phyloP scores from a whole-genome alignment of 2,113 vertebrate species.

The Junco hyemalis region DNA sequence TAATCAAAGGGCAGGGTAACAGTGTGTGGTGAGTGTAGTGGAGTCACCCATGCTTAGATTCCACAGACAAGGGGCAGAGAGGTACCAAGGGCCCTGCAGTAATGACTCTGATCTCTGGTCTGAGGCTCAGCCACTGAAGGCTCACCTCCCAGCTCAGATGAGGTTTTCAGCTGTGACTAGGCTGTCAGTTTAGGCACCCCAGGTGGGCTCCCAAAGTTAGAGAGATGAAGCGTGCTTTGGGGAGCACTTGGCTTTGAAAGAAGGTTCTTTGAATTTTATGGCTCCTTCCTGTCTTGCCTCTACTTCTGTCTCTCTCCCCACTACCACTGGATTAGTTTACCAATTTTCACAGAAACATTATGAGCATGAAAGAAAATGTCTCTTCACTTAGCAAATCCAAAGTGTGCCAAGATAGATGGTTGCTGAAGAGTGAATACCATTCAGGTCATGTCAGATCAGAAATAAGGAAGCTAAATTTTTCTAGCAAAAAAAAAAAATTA shows the following conservation, averaged over 20 bases:
- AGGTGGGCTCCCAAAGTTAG: neutral
- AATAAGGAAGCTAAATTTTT: neutral
- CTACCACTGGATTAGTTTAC: neutral
- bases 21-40: fast-evolving
- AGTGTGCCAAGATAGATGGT: neutral
- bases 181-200: neutral
- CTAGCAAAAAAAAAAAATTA: neutral
- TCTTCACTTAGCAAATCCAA: neutral
- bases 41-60: neutral
- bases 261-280: neutral
- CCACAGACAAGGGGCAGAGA: neutral
- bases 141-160: neutral
- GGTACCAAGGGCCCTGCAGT: fast-evolving
- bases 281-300: neutral
- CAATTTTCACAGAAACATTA: neutral
- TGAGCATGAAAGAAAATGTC: neutral
- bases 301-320: neutral
- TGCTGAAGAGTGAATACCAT: neutral
- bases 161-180: neutral
- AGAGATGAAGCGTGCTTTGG: neutral
- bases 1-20: neutral
- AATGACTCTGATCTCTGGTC: neutral
- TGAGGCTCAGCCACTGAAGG: neutral
- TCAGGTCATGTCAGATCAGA: neutral
- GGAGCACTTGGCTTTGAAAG: neutral